Base-by-base conservation (phyloP, 2,888 invertebrate genomes). In the Drosophila leonis region DNA sequence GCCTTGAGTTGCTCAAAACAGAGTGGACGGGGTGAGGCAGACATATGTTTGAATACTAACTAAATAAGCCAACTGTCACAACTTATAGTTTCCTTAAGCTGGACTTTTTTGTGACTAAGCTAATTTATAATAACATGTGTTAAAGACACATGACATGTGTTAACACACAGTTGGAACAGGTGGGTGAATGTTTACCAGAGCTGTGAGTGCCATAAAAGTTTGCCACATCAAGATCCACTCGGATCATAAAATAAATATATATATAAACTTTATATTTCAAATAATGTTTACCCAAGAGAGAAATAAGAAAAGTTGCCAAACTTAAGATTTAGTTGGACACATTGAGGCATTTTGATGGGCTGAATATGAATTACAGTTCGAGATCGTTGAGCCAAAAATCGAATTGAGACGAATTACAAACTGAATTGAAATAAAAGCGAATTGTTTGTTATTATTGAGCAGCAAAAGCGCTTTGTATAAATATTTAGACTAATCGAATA, bases 231-330 rank as follows among this genome's bases (percentile, higher is more conserved):
- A 69, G 65, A 75, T 66, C 63, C 72, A 78, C 61, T 72, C 49
- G 61, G 56, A 59, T 70, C 54, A 78, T 90, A 78, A 90, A 88
- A 67, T 18, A 65, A 80, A 88, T 88, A 85, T 81, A 85, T 88
- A 15, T 12, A 20, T 24, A 20, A n/a, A n/a, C n/a, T n/a, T n/a
- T n/a, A n/a, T n/a, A n/a, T 77, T 76, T 80, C 73, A 79, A 79
- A 88, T n/a, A 65, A 66, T 88, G 88, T 89, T 85, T 85, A 87
- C 44, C 41, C 12, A 39, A 39, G 29, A 37, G 46, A 63, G 33
- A 42, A 59, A 29, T 15, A 52, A 39, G 65, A 29, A 48, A 44
- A 13, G 24, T 24, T 61, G 83, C 44, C 44, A 64, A 41, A 20
- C 29, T 42, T 35, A 18, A 54, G 39, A 37, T 51, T 35, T n/a